These are phyloP conservation scores for Eueides isabella DNA, from an alignment of 1,140 invertebrate genomes.

Conservation along the genomic window DNA sequence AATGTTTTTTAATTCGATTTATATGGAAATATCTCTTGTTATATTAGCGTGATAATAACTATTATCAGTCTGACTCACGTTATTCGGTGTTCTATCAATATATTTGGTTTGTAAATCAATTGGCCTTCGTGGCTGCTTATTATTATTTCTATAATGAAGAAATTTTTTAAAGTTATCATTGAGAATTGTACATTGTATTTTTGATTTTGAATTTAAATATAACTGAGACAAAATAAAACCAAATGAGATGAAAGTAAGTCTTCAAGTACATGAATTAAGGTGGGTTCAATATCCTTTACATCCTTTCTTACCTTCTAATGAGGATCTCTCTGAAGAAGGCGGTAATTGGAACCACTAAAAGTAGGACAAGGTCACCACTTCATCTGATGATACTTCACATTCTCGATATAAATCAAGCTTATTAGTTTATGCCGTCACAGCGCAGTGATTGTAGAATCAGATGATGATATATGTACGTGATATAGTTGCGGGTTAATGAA, in stretches of 20 bases:
- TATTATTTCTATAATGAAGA: not conserved
- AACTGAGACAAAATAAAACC: too few species aligned
- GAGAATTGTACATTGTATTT: not conserved
- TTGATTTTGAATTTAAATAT: not conserved
- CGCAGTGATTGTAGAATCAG: not conserved
- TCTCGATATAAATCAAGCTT: constrained; percentile 19
- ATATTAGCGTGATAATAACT: too few species aligned
- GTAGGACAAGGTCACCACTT: constrained; percentile 17
- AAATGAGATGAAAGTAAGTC: too few species aligned
- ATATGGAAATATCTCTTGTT: too few species aligned
- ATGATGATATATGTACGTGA: not conserved
- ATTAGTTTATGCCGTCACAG: constrained; percentile 14
- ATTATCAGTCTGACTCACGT: too few species aligned
- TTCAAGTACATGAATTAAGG: too few species aligned
- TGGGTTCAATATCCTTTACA: not conserved
- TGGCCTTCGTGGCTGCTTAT: not conserved
- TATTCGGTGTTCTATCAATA: too few species aligned
- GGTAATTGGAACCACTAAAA: constrained; percentile 7
- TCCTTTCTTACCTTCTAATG: constrained; percentile 4
- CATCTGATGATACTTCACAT: constrained; percentile 20
- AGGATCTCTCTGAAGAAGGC: not conserved
- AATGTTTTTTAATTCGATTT: too few species aligned
- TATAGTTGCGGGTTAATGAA: too few species aligned
- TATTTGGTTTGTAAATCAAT: too few species aligned
- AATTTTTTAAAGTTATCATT: not conserved